Percentiles rank a stretch among this genome's conserved stretches.
phyloP scores from a whole-genome alignment of 2,797 vertebrate genomes.

The Sebastes elongatus region DNA sequence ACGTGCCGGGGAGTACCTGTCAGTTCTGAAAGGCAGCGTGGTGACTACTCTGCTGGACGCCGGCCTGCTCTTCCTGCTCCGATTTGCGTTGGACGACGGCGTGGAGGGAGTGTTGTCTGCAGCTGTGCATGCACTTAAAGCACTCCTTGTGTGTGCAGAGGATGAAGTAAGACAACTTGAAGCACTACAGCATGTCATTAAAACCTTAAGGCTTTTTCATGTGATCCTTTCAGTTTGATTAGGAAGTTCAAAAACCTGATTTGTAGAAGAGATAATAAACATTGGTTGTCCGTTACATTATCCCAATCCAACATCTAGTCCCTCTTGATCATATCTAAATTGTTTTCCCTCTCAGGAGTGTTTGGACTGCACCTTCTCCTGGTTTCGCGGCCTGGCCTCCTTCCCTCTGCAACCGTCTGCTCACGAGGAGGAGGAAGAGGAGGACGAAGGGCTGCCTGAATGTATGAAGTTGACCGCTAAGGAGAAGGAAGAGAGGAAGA shows the following conservation, averaged over 20 bases:
- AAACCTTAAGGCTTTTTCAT: background rate
- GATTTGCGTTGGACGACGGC: conserved; percentile 92
- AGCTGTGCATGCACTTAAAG: conserved; percentile 84
- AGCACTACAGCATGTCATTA: background rate
- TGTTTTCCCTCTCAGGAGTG: conserved; percentile 82
- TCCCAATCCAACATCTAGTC: background rate
- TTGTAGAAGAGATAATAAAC: background rate
- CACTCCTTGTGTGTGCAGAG: conserved; percentile 88
- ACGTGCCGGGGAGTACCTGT: conserved; percentile 84
- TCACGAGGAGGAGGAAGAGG: conserved; percentile 88
- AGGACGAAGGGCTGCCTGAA: conserved; percentile 82
- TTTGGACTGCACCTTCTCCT: conserved; percentile 91
- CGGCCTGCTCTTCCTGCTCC: conserved; percentile 94
- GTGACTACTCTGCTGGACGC: conserved; percentile 90
- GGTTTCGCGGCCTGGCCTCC: conserved; percentile 87
- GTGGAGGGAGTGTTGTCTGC: conserved; percentile 91
- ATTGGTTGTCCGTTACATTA: background rate
- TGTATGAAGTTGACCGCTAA: conserved; percentile 73
- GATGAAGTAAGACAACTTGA: conserved; percentile 87
- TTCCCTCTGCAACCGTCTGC: conserved; percentile 89
- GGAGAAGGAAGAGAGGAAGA: conserved; percentile 87
- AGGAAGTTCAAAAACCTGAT: background rate
- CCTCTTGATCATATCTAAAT: background rate
- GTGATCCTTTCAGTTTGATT: background rate
- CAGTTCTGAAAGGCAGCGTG: conserved; percentile 85